These are phyloP conservation scores for Axinella damicornis DNA, from an alignment of 37 sponge, comb jelly and placozoan genomes.

Conservation along the genomic window DNA sequence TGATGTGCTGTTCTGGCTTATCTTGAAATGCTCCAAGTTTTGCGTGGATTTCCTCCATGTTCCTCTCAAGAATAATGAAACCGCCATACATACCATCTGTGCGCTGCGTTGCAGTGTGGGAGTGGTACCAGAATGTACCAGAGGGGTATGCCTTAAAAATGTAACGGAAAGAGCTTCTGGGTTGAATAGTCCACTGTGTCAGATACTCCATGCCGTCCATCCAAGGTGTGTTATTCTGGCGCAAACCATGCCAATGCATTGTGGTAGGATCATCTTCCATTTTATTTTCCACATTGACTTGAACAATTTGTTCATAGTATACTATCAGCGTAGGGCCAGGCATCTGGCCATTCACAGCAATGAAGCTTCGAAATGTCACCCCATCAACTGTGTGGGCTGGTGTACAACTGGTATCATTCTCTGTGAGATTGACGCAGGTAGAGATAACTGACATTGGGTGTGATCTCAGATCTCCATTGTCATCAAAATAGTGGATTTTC, in stretches of 20 bases:
- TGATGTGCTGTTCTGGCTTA: conserved; percentile 61
- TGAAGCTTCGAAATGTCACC: conserved; percentile 10
- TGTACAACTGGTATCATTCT: conserved; percentile 15
- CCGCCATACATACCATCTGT: conserved; percentile 78
- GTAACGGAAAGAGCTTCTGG: conserved; percentile 50
- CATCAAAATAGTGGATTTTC: not conserved
- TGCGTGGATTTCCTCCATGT: not conserved
- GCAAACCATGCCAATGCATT: conserved; percentile 80
- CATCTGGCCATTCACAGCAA: conserved; percentile 49
- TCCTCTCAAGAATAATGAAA: conserved; percentile 37
- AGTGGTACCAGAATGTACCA: conserved; percentile 82
- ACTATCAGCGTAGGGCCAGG: conserved; percentile 68
- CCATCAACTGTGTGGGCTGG: conserved; percentile 34
- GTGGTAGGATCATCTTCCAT: conserved; percentile 41
- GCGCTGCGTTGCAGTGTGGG: conserved; percentile 64
- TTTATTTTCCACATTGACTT: conserved; percentile 52
- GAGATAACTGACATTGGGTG: not conserved
- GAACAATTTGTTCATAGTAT: conserved; percentile 23
- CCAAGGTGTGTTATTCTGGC: conserved; percentile 48
- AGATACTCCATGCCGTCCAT: conserved; percentile 68
- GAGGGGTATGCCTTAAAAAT: conserved; percentile 48
- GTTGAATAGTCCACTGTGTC: conserved; percentile 60
- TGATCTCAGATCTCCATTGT: not conserved
- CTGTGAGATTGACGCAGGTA: not conserved
- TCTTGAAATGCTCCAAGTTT: conserved; percentile 11